Evolutionary conservation across 2,113 vertebrate species (phyloP), one percentile per base, ranked within the genome.

Genomic region (Poecile atricapillus): DNA sequence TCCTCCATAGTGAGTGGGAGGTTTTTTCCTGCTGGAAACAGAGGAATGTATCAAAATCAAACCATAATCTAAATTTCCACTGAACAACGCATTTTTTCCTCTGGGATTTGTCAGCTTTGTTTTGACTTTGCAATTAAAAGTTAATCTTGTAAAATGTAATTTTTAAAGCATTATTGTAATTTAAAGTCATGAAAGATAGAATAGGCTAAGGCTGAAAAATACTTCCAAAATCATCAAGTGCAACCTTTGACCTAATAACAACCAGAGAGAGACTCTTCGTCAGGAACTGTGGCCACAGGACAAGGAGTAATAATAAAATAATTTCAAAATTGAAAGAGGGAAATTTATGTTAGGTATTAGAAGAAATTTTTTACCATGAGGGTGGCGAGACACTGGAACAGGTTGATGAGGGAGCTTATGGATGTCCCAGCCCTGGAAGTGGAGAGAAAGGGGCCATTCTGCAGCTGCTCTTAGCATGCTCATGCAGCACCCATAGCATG

Each of bases 51-150:
- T 80, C 76, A 78, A 91, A 92, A 83, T 37, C n/a, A 62, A 89
- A 95, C 44, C 25, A 43, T 25, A 65, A 85, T 19, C 28, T 62
- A 58, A 76, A 78, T 37, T 79, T 84, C 35, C 46, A 55, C 17
- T 50, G 23, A 93, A 58, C 8, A 33, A 31, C 0, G 0, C 1
- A 17, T 64, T 43, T 23, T 31, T 7, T 1, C 6, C 5, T 18
- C 8, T 58, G 55, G 28, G 39, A 67, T 64, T 91, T 87, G 13
- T 18, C 74, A 75, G 27, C 23, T 85, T 79, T 87, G 25, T n/a
- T 87, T 91, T 62, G 41, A 77, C 20, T 86, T 64, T 30, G 56
- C 47, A 76, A 90, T 74, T 77, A 77, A 77, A 90, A 90, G 5
- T 39, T 62, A 4, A 62, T 46, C 21, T 85, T 85, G 33, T 43